Percentiles rank a stretch among this genome's conserved stretches.
Conservation (phyloP, 2,797 vertebrate species). For the Chelon labrosus region DNA sequence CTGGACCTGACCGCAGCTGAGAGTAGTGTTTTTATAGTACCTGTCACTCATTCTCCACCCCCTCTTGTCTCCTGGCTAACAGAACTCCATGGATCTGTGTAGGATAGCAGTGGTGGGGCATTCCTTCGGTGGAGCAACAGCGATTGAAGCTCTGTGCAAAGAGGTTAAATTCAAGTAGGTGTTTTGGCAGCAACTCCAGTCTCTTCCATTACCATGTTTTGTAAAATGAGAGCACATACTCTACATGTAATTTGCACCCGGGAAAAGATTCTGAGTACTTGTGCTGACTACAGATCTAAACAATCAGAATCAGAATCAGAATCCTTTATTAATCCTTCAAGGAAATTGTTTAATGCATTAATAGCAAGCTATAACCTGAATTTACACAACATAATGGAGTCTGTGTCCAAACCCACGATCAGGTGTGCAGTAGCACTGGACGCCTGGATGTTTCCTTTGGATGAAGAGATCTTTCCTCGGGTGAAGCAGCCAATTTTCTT, state of each 20-base stretch:
- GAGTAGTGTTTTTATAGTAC: neutral
- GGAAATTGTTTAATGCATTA: no score
- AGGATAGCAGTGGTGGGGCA: constrained; percentile 91
- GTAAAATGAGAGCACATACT: no score
- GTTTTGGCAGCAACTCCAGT: neutral
- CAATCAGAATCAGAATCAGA: no score
- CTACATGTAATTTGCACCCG: no score
- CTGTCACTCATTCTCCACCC: neutral
- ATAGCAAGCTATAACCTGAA: no score
- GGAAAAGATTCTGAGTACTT: no score
- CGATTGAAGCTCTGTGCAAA: constrained; percentile 91
- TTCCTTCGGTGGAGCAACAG: constrained; percentile 96
- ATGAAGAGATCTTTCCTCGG: constrained; percentile 86
- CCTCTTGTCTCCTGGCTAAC: constrained; percentile 8
- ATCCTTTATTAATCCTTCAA: no score
- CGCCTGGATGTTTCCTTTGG: constrained; percentile 93
- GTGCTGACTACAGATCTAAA: no score
- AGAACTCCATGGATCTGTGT: constrained; percentile 91
- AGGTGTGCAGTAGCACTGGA: constrained; percentile 95
- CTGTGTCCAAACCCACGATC: neutral
- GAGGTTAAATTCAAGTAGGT: constrained; percentile 93
- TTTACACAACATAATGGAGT: no score
- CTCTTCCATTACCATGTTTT: neutral
- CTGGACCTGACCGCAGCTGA: neutral
- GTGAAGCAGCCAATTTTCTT: constrained; percentile 95